Conservation (phyloP, 1,140 invertebrate genomes). For the Bombus superbus region DNA sequence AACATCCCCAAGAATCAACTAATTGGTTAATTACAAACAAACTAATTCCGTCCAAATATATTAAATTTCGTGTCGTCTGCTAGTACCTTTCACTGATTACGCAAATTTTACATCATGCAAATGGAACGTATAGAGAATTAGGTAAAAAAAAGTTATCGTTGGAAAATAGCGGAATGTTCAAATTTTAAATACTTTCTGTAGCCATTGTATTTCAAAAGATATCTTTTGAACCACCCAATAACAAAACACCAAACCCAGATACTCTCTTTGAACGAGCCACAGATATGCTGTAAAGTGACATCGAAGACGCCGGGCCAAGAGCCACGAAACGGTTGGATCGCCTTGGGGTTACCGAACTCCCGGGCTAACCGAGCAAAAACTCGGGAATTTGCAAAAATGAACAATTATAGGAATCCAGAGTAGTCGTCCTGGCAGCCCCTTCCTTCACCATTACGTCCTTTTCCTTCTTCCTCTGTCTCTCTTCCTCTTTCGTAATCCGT, state of each 20-base stretch:
- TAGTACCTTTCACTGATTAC: no score
- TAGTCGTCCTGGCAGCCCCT: slow-evolving; percentile 62
- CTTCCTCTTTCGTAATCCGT: slow-evolving; percentile 34
- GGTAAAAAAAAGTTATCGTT: no score
- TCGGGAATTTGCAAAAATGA: slow-evolving; percentile 81
- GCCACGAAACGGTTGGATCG: slow-evolving; percentile 23
- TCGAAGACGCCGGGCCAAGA: neutral
- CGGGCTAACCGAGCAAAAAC: slow-evolving; percentile 73
- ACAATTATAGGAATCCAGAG: slow-evolving; percentile 83
- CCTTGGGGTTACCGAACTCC: slow-evolving; percentile 71
- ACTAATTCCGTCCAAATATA: no score
- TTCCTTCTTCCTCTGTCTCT: slow-evolving; percentile 49
- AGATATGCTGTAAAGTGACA: slow-evolving; percentile 17
- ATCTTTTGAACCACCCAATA: neutral
- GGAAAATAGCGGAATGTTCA: no score
- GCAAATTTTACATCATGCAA: no score
- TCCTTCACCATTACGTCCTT: slow-evolving; percentile 35
- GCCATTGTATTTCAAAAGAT: no score
- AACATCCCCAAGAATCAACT: no score
- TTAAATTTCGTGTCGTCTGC: no score
- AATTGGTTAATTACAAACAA: no score
- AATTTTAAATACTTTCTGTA: no score
- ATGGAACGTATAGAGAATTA: no score
- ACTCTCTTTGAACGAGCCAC: neutral
- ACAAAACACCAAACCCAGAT: neutral